Conservation (phyloP, 2,113 vertebrate species). For the Fulmarus glacialis region DNA sequence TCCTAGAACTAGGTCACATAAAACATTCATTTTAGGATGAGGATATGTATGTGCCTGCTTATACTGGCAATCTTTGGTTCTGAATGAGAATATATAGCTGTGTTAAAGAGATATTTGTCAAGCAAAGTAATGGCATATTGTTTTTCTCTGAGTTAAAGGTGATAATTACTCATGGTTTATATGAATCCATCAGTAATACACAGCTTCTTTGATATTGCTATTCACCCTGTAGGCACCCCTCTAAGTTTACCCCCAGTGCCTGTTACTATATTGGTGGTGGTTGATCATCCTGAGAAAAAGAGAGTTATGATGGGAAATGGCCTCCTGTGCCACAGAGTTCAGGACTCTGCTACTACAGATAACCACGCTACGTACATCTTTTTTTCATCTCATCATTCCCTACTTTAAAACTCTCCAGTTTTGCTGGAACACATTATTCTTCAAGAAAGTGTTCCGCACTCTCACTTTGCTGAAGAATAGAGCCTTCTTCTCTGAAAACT, state of each 20-base stretch:
- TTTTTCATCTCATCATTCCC: not conserved
- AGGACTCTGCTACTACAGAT: not conserved
- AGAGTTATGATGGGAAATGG: not conserved
- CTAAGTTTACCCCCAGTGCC: not conserved
- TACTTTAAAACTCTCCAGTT: not conserved
- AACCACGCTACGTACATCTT: not conserved
- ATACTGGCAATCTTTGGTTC: not conserved
- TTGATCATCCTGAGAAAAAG: not conserved
- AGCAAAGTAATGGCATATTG: not conserved
- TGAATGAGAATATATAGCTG: not conserved
- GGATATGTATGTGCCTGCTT: not conserved
- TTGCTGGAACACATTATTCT: not conserved
- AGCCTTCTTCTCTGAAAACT: not conserved
- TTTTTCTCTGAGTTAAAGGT: constrained; percentile 24
- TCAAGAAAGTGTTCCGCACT: not conserved
- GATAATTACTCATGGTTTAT: constrained; percentile 28
- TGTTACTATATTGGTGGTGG: not conserved
- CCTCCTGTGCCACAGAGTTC: not conserved
- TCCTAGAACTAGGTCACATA: constrained; percentile 37
- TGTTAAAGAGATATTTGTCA: constrained; percentile 28
- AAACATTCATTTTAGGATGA: constrained; percentile 41
- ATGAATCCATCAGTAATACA: not conserved
- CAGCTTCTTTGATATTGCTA: not conserved
- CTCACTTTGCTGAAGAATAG: not conserved
- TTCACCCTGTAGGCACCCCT: not conserved